Evolutionary conservation across 2,113 vertebrate genomes (phyloP), one percentile per base, ranked within the genome.

Genomic region (Tragelaphus imberbis): DNA sequence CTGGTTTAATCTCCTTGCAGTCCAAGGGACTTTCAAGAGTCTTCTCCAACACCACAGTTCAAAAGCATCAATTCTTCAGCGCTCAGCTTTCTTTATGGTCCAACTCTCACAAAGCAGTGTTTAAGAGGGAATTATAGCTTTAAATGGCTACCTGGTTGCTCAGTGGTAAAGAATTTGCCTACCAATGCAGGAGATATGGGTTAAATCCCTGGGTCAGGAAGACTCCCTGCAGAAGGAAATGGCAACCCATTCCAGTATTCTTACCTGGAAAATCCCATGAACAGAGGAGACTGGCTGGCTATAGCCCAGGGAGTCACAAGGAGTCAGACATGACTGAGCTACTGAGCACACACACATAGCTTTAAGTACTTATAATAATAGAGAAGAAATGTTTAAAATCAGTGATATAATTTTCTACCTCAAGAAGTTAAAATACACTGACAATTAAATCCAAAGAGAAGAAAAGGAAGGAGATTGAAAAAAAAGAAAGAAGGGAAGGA

Each of bases 51-150:
- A 40, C n/a, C 68, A 71, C 19, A 71, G n/a, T 71, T 71, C 19
- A 71, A 71, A 71, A 23, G 19, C 10, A 1, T 71, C n/a, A 71
- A 0, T 71, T 71, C n/a, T 71, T 36, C 0, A 1, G n/a, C 0
- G n/a, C 68, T 71, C n/a, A 40, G n/a, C n/a, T 71, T 71, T 71
- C 68, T 71, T 40, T 71, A 71, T 40, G 68, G 68, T 23, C 68
- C 68, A 40, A 40, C 68, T 71, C n/a, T 71, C 68, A 71, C 68
- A 44, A 77, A 77, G 21, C 40, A 44, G 71, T 77, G 12, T 44
- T 77, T 77, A 44, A 44, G 71, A 44, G 12, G 71, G 23, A 77
- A 27, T 77, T 77, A 77, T 44, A 44, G 71, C 71, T 77, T 77
- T 77, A 77, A 77, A 77, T 14, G n/a, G 9, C 65, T 71, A n/a